Conservation (phyloP, 2,113 vertebrate species). For the Dasyurus viverrinus region DNA sequence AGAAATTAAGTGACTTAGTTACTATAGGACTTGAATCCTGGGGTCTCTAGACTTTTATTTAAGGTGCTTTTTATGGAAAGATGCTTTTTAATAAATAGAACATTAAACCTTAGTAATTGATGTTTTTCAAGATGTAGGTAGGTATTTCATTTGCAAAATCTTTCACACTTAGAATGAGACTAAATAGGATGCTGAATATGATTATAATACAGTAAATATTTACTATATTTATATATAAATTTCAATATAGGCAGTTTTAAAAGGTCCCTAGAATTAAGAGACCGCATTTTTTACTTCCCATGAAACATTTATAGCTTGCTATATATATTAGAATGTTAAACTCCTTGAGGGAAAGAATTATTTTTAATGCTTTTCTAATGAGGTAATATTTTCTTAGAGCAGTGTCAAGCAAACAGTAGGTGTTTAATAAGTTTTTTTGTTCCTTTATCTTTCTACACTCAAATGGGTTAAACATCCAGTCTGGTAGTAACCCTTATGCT, state of each 20-base stretch:
- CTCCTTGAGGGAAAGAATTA: not conserved
- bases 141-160: slow-evolving; percentile 15
- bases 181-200: not conserved
- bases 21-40: not conserved
- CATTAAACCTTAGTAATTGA: not conserved
- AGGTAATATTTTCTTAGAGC: not conserved
- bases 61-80: not conserved
- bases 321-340: too few species aligned
- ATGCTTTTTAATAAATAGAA: not conserved
- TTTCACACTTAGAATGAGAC: slow-evolving; percentile 50
- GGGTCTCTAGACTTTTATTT: not conserved
- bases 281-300: not conserved
- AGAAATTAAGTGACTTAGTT: not conserved
- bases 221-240: not conserved
- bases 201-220: not conserved
- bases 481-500: not conserved
- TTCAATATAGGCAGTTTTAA: not conserved
- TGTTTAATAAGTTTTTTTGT: not conserved
- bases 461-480: not conserved
- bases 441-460: not conserved
- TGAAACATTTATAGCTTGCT: not conserved
- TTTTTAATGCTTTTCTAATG: not conserved
- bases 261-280: not conserved
- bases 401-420: not conserved
- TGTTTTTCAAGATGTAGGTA: slow-evolving; percentile 21